These are phyloP conservation scores for Adelognathus sp. DNA, from an alignment of 2,888 invertebrate genomes.

Conservation along the genomic window DNA sequence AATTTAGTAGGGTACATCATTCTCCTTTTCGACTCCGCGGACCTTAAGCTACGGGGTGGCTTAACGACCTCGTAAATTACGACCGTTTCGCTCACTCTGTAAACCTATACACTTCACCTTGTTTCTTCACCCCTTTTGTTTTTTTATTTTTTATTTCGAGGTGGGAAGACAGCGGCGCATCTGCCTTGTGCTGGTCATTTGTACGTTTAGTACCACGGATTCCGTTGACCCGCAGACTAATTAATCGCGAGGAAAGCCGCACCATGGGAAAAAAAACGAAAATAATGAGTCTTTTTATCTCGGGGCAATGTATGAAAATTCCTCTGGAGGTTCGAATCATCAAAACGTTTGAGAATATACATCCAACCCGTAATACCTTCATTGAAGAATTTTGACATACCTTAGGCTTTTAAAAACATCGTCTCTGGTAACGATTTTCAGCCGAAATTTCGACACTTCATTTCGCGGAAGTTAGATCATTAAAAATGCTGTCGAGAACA, in stretches of 20 bases:
- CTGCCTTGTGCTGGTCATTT: constrained; percentile 43
- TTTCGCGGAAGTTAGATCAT: too few relatives aligned
- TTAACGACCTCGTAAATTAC: constrained; percentile 66
- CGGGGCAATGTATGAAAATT: neutral
- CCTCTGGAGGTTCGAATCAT: too few relatives aligned
- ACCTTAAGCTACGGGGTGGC: constrained; percentile 52
- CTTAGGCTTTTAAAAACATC: too few relatives aligned
- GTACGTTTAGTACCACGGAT: constrained; percentile 47
- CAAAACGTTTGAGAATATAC: too few relatives aligned
- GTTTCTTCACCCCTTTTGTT: constrained; percentile 39
- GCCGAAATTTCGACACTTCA: too few relatives aligned
- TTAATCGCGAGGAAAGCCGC: constrained; percentile 47
- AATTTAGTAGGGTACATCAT: constrained; percentile 64
- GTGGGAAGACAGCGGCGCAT: neutral
- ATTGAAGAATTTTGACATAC: too few relatives aligned
- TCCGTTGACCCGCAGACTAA: constrained; percentile 53
- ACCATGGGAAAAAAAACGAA: neutral
- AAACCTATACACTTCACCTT: constrained; percentile 55
- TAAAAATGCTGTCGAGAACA: too few relatives aligned
- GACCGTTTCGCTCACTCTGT: constrained; percentile 57
- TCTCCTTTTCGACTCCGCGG: constrained; percentile 59
- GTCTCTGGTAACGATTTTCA: too few relatives aligned
- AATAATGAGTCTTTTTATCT: neutral
- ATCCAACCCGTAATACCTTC: too few relatives aligned
- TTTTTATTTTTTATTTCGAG: constrained; percentile 15